These are phyloP conservation scores for Chamaetylas fuelleborni DNA, from an alignment of 2,113 vertebrate genomes.

Conservation along the genomic window DNA sequence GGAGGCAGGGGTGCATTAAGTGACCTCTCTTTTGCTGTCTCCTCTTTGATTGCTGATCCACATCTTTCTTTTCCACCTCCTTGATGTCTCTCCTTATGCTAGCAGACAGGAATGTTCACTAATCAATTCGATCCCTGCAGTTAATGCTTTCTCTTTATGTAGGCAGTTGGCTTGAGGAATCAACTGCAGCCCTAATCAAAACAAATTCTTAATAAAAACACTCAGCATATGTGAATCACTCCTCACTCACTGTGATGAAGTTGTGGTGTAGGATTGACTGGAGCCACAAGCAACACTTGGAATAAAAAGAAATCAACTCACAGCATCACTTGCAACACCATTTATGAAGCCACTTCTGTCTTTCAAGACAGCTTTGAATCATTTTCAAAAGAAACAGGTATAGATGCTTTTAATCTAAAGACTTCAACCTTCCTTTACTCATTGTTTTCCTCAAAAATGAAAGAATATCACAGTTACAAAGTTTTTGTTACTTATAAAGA, in stretches of 20 bases:
- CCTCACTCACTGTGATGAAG: not conserved
- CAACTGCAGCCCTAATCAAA: conserved; percentile 8
- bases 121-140: not conserved
- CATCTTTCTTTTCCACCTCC: not conserved
- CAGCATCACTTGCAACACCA: not conserved
- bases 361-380: not conserved
- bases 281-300: not conserved
- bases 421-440: not conserved
- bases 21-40: not conserved
- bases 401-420: not conserved
- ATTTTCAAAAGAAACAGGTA: not conserved
- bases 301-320: not conserved
- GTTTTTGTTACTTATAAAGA: not conserved
- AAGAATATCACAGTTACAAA: not conserved
- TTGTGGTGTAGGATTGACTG: not conserved
- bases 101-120: not conserved
- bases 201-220: conserved; percentile 24
- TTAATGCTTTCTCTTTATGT: not conserved
- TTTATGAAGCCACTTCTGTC: not conserved
- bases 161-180: conserved; percentile 5
- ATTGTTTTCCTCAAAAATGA: not conserved
- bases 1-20: not conserved
- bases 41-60: not conserved
- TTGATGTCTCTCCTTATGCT: not conserved
- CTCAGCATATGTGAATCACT: not conserved